These are phyloP conservation scores for Trypoxylus dichotomus DNA, from an alignment of 1,140 invertebrate genomes.

Conservation along the genomic window DNA sequence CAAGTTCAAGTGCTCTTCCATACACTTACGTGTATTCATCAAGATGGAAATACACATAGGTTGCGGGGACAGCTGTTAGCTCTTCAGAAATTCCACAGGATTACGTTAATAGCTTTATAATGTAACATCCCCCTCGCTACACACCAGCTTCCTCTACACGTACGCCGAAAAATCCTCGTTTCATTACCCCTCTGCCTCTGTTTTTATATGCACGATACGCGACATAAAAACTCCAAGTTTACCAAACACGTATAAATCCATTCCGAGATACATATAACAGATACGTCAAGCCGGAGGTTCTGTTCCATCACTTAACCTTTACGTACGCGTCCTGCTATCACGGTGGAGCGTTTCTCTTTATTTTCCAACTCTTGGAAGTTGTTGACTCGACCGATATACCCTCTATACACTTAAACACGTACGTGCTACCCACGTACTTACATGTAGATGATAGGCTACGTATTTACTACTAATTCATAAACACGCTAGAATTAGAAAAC, in stretches of 20 bases:
- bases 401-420: not conserved
- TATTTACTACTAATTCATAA: constrained; percentile 22
- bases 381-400: constrained; percentile 10
- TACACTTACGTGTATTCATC: not conserved
- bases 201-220: constrained; percentile 3
- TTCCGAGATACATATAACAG: constrained; percentile 10
- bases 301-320: constrained; percentile 21
- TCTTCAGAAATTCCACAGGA: constrained; percentile 29
- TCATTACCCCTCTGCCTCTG: constrained; percentile 4
- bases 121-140: constrained; percentile 16
- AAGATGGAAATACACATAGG: not conserved
- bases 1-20: constrained; percentile 10
- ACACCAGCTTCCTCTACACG: not conserved
- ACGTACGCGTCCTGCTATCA: not conserved
- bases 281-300: constrained; percentile 5
- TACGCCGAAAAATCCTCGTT: not conserved
- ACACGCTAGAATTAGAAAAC: constrained; percentile 13
- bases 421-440: not conserved
- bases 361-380: constrained; percentile 6
- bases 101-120: constrained; percentile 31
- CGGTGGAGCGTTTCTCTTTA: constrained; percentile 5
- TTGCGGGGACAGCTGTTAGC: constrained; percentile 13
- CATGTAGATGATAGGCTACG: not conserved
- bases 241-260: constrained; percentile 24
- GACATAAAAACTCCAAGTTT: constrained; percentile 25